Percentiles rank a stretch among this genome's conserved stretches.
These are phyloP conservation scores for Cerastis leucographa DNA, from an alignment of 2,888 invertebrate genomes.

Conservation along the genomic window DNA sequence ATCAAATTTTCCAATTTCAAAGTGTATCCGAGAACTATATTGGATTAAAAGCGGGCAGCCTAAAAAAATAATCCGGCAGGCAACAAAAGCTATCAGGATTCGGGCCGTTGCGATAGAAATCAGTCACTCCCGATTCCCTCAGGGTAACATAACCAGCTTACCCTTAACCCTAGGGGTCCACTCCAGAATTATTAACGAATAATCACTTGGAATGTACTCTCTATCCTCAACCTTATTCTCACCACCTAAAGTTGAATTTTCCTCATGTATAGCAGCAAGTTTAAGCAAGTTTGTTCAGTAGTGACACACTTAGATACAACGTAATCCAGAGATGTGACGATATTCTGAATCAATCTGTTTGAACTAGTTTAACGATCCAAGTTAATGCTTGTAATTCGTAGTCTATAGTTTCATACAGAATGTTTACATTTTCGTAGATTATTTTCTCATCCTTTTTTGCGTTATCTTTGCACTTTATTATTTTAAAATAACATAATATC, in stretches of 20 bases:
- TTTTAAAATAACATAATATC: not conserved
- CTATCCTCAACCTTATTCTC: slow-evolving; percentile 52
- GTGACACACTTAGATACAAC: slow-evolving; percentile 69
- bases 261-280: slow-evolving; percentile 18
- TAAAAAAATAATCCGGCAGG: slow-evolving; percentile 64
- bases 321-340: slow-evolving; percentile 64
- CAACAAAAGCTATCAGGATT: slow-evolving; percentile 71
- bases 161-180: slow-evolving; percentile 70
- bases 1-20: slow-evolving; percentile 36
- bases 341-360: slow-evolving; percentile 66
- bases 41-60: slow-evolving; percentile 55
- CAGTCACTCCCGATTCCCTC: slow-evolving; percentile 75
- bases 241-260: slow-evolving; percentile 45
- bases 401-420: not conserved
- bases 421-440: not conserved
- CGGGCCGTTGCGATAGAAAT: slow-evolving; percentile 72
- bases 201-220: slow-evolving; percentile 48
- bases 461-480: not conserved
- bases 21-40: slow-evolving; percentile 49
- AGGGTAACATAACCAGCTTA: slow-evolving; percentile 76
- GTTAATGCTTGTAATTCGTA: slow-evolving; percentile 39
- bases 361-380: slow-evolving; percentile 42
- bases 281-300: slow-evolving; percentile 69
- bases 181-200: slow-evolving; percentile 76
- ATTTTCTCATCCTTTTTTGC: slow-evolving; percentile 8